Evolutionary conservation across 1,140 invertebrate genomes (phyloP), one percentile per base, ranked within the genome.

Genomic region (Drosophila baimaii): DNA sequence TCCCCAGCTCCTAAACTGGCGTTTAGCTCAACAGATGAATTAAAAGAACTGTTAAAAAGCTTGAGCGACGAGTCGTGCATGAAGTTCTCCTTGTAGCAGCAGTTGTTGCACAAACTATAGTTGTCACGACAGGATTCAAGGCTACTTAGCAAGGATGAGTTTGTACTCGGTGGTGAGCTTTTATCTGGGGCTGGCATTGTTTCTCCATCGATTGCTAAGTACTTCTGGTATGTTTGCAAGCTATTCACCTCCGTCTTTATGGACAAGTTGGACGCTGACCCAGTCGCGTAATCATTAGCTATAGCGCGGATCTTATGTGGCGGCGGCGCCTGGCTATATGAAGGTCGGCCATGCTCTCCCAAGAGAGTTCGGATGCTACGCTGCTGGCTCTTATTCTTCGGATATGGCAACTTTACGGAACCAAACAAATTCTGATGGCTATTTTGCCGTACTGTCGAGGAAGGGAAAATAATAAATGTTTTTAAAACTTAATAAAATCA

Each of bases 21-120:
- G 31, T 90, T 89, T 0, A 85, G 63, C 13, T 92, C 89, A 21
- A 47, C 52, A 31, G 81, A 81, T n/a, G 90, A 81, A 35, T 90
- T 91, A 9, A 91, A 78, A 5, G 90, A 90, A 21, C 58, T 79
- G 73, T 84, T 76, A 12, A 81, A 80, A 8, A 89, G 46, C 8
- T 76, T 63, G 5, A 71, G 33, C 3, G 83, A 83, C 17, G 62
- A 74, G 13, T 88, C 90, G 21, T 35, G 19, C 6, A 85, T 46
- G 1, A 70, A 81, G 19, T 85, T 91, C 9, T 91, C 89, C 31
- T 84, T 91, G 43, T 80, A 85, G 47, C 64, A 64, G 44, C 49
- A 44, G 49, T 39, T 77, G 19, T 70, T 77, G 44, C 57, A 71
- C 29, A 80, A 43, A 17, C 71, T 79, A 10, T 46, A 43, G 39